phyloP scores from a whole-genome alignment of 1,140 invertebrate species.

The Mercenaria mercenaria region DNA sequence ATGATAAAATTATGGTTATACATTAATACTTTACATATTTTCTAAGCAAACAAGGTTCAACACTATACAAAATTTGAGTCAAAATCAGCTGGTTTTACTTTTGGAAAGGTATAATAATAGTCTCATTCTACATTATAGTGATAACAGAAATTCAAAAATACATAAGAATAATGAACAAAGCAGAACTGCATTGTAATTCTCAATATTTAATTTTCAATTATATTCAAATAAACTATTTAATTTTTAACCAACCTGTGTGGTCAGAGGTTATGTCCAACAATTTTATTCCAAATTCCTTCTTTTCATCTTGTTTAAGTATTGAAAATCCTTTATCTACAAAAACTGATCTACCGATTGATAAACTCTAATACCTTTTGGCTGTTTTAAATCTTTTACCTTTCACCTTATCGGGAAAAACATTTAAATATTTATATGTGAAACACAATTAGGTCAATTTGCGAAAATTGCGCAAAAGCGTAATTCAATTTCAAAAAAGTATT shows the following conservation, averaged over 20 bases:
- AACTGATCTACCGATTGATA: neutral
- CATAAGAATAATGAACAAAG: too few species aligned
- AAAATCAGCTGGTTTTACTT: too few species aligned
- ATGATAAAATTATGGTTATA: too few species aligned
- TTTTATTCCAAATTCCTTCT: neutral
- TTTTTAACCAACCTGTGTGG: conserved; percentile 4
- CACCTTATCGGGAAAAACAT: neutral
- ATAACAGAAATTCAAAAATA: too few species aligned
- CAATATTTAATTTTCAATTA: too few species aligned
- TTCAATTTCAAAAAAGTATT: neutral
- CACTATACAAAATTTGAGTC: too few species aligned
- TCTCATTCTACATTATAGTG: too few species aligned
- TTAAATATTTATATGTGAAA: neutral
- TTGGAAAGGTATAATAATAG: too few species aligned
- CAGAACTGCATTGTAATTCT: too few species aligned
- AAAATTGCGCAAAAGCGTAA: conserved; percentile 20
- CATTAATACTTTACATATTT: too few species aligned
- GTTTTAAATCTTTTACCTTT: neutral
- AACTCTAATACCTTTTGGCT: neutral
- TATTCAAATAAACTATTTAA: neutral
- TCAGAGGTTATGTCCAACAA: neutral
- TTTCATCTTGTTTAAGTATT: neutral
- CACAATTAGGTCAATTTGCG: conserved; percentile 16
- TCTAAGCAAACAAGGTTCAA: too few species aligned
- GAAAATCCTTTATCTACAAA: conserved; percentile 7